Evolutionary conservation across 2,113 vertebrate genomes (phyloP).

Genomic region (Nesoenas mayeri): DNA sequence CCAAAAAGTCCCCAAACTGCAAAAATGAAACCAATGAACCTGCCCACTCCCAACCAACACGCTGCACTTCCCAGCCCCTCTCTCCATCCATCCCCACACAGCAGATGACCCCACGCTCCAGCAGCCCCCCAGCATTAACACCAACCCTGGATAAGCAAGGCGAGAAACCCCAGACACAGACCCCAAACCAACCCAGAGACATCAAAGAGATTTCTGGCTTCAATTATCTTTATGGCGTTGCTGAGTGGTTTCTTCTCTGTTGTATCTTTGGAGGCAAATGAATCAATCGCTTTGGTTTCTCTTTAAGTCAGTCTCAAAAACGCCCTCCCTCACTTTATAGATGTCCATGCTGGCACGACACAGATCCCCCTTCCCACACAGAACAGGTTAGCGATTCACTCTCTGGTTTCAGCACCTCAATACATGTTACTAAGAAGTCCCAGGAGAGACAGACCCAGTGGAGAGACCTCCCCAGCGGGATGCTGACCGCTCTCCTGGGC

Average conservation of each 20-base stretch:
- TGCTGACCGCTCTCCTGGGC: background rate
- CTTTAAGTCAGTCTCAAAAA: background rate
- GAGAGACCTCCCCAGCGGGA: background rate
- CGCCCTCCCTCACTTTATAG: background rate
- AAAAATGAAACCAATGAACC: background rate
- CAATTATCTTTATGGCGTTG: background rate
- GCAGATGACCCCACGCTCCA: background rate
- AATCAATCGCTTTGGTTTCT: background rate
- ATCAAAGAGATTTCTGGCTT: background rate
- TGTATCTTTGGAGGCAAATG: background rate
- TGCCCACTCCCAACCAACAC: background rate
- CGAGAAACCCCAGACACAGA: background rate
- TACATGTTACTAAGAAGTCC: background rate
- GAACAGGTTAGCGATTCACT: background rate
- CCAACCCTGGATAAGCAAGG: background rate
- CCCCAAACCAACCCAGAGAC: background rate
- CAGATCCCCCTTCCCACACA: background rate
- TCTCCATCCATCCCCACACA: background rate
- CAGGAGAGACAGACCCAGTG: background rate
- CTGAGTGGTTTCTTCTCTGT: background rate
- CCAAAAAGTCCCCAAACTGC: background rate
- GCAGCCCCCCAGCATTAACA: background rate
- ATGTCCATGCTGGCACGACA: rapidly evolving
- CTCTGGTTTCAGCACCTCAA: background rate
- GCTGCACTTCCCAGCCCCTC: background rate